Percentiles rank a stretch among this genome's conserved stretches.
These are phyloP conservation scores for Poecilia picta DNA, from an alignment of 2,797 vertebrate species.

Conservation along the genomic window DNA sequence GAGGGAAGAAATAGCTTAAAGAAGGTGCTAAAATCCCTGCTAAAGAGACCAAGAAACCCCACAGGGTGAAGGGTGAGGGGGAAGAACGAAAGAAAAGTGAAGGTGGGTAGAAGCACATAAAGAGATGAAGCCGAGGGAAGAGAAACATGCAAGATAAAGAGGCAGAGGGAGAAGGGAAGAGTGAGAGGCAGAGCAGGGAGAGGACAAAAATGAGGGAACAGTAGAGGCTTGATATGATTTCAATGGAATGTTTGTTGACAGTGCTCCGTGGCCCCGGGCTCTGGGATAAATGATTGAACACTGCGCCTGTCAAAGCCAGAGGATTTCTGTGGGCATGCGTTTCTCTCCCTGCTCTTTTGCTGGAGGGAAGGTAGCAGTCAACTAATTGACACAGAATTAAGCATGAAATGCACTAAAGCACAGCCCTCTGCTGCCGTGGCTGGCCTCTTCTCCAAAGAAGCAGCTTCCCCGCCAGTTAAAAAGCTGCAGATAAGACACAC, in stretches of 20 bases:
- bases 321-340: conserved; percentile 94
- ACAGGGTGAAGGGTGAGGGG: conserved; percentile 64
- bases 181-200: conserved; percentile 71
- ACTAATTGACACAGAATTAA: conserved; percentile 99
- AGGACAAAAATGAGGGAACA: conserved; percentile 84
- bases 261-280: conserved; percentile 89
- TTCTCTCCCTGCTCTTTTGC: conserved; percentile 87
- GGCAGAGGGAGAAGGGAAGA: conserved; percentile 67
- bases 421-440: conserved; percentile 83
- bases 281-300: conserved; percentile 97
- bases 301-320: conserved; percentile 92
- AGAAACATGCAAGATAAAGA: conserved; percentile 62
- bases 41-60: conserved; percentile 60
- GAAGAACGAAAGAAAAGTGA: conserved; percentile 58
- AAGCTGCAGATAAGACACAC: conserved; percentile 56
- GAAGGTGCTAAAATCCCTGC: conserved; percentile 63
- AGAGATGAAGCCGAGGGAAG: conserved; percentile 60
- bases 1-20: conserved; percentile 62
- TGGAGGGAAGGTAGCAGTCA: conserved; percentile 97
- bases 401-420: conserved; percentile 94
- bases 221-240: conserved; percentile 93
- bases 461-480: conserved; percentile 64
- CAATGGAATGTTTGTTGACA: conserved; percentile 95
- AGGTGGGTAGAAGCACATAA: conserved; percentile 65
- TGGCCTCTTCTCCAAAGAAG: conserved; percentile 69